Base-by-base conservation (phyloP, 2,888 invertebrate species). In the Drosophila mayaguana region DNA sequence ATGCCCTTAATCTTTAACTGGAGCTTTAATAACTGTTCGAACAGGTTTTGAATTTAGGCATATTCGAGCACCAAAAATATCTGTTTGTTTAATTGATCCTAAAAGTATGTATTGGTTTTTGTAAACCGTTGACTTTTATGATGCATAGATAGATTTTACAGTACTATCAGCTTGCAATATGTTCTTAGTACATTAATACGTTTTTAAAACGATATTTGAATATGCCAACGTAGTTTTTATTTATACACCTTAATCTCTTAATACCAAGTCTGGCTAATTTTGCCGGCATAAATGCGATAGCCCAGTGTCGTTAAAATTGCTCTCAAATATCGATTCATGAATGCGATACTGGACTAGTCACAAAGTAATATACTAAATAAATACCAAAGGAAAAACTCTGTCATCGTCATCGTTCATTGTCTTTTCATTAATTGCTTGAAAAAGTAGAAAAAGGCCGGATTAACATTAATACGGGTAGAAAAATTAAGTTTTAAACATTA, bases 401-500 rank as follows among this genome's bases (percentile, higher is more conserved):
- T 74, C 73, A 74, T 74, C 73, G 68, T 76, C 75, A 78, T 78
- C 75, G 75, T 63, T 73, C 74, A 75, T 72, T 65, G 75, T 80
- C 69, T 81, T 80, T 62, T 53, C 65, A 71, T 67, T 81, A 78
- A 81, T 78, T 81, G 78, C 63, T 73, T 66, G 78, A 61, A 81
- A 78, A 78, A 72, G 72, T 61, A 62, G 42, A 78, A 78, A 77
- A 77, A 72, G 78, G 51, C 73, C 78, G 73, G 60, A 64, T 63
- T 63, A 63, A 14, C 18, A 63, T 72, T 62, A 22, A 55, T 77
- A 66, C 48, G 63, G 40, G 18, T 50, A 56, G 40, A 67, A 62
- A 43, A 59, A 45, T 12, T 3, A 43, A 67, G 12, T 48, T 34
- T n/a, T 16, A 34, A 25, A 51, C 16, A 40, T 28, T 40, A 63